phyloP scores from a whole-genome alignment of 1,140 invertebrate genomes.

The Panagrolaimus sp. region DNA sequence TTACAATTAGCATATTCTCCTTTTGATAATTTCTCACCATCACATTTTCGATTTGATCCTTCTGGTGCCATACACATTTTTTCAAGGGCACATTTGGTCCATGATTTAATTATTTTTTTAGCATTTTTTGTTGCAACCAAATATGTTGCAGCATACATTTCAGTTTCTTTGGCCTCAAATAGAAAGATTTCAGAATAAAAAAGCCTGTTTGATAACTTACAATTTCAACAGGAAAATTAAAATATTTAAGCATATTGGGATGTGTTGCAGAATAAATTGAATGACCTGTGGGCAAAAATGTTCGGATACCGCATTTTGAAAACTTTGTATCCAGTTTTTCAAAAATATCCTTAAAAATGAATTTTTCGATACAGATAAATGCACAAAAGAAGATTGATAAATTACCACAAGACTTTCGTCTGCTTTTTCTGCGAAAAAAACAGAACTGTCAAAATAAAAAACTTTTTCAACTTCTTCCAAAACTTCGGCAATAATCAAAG shows the following conservation, averaged over 20 bases:
- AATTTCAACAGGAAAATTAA: background rate
- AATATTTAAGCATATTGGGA: slow-evolving; percentile 2
- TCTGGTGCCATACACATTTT: background rate
- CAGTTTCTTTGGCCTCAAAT: background rate
- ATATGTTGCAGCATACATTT: background rate
- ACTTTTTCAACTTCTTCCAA: background rate
- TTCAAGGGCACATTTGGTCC: background rate
- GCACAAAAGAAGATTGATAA: too few species aligned
- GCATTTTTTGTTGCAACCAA: background rate
- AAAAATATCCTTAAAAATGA: background rate
- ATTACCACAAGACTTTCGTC: background rate
- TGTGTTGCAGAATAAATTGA: slow-evolving; percentile 1
- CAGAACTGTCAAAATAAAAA: slow-evolving; percentile 1
- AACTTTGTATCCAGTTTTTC: background rate
- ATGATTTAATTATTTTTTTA: background rate
- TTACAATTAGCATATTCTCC: background rate
- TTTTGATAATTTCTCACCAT: background rate
- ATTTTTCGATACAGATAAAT: background rate
- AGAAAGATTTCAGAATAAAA: background rate
- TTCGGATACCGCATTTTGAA: background rate
- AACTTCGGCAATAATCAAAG: background rate
- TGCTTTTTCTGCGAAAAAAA: background rate
- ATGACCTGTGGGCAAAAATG: background rate
- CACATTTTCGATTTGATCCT: background rate
- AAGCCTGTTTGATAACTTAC: background rate